Conservation (phyloP, 2,888 invertebrate species). For the Thereva nobilitata region DNA sequence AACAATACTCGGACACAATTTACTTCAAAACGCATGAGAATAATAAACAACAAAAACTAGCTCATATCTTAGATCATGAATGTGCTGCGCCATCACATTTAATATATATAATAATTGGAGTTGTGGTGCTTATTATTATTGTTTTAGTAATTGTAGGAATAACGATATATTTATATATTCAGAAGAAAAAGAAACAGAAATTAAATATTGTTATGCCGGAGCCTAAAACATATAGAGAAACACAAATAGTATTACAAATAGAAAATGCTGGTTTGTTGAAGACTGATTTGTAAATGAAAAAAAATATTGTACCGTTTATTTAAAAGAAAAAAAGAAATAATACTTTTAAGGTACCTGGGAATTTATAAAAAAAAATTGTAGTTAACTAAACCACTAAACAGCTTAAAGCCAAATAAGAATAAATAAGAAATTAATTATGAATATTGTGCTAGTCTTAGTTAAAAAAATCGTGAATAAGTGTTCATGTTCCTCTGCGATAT, state of each 20-base stretch:
- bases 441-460: no score
- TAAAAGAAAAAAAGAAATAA: no score
- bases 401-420: no score
- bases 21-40: constrained; percentile 46
- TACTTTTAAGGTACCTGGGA: no score
- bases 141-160: constrained; percentile 57
- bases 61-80: constrained; percentile 49
- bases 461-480: no score
- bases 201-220: constrained; percentile 76
- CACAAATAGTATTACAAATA: constrained; percentile 83
- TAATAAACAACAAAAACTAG: constrained; percentile 46
- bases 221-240: constrained; percentile 80
- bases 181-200: constrained; percentile 64
- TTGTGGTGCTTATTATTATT: constrained; percentile 59
- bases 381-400: no score
- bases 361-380: no score
- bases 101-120: constrained; percentile 59
- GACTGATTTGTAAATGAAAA: constrained; percentile 65
- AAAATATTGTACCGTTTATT: no score
- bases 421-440: no score
- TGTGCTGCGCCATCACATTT: constrained; percentile 52
- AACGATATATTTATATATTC: constrained; percentile 60
- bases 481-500: no score
- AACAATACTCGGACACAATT: constrained; percentile 49
- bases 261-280: constrained; percentile 82